Conservation (phyloP, 2,113 vertebrate species). For the Lagopus leucura region DNA sequence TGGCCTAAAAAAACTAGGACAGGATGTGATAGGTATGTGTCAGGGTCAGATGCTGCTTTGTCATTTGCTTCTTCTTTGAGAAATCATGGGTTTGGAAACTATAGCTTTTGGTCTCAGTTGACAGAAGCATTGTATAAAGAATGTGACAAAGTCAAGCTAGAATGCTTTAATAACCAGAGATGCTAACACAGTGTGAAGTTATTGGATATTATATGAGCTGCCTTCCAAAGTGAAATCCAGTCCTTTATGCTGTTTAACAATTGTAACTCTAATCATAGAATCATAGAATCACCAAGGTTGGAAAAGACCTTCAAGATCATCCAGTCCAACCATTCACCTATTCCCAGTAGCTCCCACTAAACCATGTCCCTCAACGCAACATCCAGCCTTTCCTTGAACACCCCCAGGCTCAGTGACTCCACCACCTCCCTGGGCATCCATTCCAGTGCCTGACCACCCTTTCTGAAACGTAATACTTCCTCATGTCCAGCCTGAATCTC, state of each 20-base stretch:
- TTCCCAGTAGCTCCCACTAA: too few relatives aligned
- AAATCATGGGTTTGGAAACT: background rate
- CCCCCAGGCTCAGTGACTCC: too few relatives aligned
- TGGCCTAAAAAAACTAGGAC: background rate
- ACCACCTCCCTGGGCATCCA: too few relatives aligned
- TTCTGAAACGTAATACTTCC: too few relatives aligned
- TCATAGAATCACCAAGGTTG: too few relatives aligned
- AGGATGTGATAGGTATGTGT: background rate
- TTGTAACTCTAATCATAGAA: background rate
- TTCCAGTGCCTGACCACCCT: too few relatives aligned
- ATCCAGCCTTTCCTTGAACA: too few relatives aligned
- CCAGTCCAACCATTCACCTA: too few relatives aligned
- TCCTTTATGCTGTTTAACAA: background rate
- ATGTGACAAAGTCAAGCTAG: background rate
- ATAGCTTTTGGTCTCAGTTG: background rate
- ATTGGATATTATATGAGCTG: rapidly evolving
- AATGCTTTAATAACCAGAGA: background rate
- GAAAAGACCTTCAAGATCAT: too few relatives aligned
- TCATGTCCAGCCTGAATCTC: too few relatives aligned
- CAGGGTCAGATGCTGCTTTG: background rate
- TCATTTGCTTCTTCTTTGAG: background rate
- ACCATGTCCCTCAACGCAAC: too few relatives aligned
- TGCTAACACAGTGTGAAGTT: background rate
- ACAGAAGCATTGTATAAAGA: background rate
- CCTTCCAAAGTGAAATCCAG: background rate